phyloP scores from a whole-genome alignment of 2,113 vertebrate species.

The Megaptera novaeangliae region DNA sequence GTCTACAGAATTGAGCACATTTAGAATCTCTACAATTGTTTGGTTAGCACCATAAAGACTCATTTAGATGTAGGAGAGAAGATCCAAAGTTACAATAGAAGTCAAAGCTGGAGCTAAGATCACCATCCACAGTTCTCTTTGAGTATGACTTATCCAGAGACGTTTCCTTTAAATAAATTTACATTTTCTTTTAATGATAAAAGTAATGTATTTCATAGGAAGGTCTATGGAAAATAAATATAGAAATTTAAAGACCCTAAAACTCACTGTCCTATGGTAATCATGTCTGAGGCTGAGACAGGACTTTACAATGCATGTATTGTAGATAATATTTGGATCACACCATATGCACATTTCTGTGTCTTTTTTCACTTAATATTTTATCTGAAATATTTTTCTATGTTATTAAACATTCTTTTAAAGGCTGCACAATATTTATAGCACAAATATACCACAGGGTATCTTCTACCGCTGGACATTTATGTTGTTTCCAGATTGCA shows the following conservation, averaged over 20 bases:
- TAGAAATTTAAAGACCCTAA: neutral
- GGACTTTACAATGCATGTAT: neutral
- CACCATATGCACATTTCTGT: neutral
- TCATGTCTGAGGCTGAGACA: neutral
- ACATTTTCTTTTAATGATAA: neutral
- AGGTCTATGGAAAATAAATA: neutral
- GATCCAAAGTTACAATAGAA: neutral
- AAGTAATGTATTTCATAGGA: neutral
- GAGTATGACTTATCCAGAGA: neutral
- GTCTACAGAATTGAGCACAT: neutral
- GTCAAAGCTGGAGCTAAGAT: neutral
- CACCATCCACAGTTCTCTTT: neutral
- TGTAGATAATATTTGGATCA: neutral
- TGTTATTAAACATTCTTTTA: slow-evolving; percentile 21
- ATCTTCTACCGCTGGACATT: neutral
- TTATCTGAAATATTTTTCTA: neutral
- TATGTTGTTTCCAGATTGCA: neutral
- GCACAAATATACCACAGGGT: neutral
- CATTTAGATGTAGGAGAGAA: neutral
- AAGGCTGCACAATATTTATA: neutral
- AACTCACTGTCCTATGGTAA: neutral
- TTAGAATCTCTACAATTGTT: neutral
- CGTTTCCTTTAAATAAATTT: neutral
- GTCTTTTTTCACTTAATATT: neutral
- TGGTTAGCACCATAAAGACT: neutral